phyloP scores from a whole-genome alignment of 2,797 vertebrate genomes.

The Microtus agrestis region DNA sequence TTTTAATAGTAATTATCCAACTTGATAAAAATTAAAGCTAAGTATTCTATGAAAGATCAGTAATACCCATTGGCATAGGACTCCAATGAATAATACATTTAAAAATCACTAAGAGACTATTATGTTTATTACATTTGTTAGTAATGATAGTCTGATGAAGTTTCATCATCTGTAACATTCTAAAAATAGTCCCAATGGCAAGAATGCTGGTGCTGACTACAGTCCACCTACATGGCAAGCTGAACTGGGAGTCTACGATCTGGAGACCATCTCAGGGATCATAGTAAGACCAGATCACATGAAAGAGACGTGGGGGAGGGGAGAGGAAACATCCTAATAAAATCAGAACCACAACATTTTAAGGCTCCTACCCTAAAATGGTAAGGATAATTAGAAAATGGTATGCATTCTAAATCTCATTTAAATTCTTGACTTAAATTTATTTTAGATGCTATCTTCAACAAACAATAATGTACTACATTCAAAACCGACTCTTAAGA shows the following conservation, averaged over 20 bases:
- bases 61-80: conserved; percentile 16
- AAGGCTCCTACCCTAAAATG: conserved; percentile 54
- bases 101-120: conserved; percentile 23
- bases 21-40: conserved; percentile 56
- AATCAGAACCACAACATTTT: background rate
- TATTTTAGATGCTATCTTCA: background rate
- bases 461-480: background rate
- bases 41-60: conserved; percentile 12
- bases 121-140: conserved; percentile 53
- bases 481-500: background rate
- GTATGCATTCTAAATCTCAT: background rate
- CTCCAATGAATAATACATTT: conserved; percentile 25
- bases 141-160: conserved; percentile 18
- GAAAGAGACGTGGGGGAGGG: background rate
- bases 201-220: too few relatives aligned
- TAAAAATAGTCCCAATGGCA: background rate
- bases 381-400: conserved; percentile 39
- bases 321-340: background rate
- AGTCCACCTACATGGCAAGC: background rate
- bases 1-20: conserved; percentile 40
- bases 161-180: conserved; percentile 57
- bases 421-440: conserved; percentile 28
- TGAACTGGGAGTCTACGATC: background rate
- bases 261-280: background rate
- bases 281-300: background rate